These are phyloP conservation scores for Pogonocherus hispidulus DNA, from an alignment of 2,888 invertebrate genomes.

Conservation along the genomic window DNA sequence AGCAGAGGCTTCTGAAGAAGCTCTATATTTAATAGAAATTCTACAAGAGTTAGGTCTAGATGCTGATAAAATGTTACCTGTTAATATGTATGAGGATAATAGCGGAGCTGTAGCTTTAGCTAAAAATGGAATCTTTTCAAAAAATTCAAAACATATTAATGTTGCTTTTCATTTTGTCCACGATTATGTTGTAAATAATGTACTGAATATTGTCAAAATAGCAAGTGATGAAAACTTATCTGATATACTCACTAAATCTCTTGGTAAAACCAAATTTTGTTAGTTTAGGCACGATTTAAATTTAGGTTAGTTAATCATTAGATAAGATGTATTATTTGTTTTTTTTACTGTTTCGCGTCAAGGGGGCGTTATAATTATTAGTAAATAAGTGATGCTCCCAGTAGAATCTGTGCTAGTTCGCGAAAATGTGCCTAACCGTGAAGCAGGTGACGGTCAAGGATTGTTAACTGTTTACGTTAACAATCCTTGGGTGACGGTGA, in stretches of 20 bases:
- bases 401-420: too few relatives aligned
- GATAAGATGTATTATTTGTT: background rate
- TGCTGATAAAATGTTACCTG: background rate
- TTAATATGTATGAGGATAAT: slow-evolving; percentile 8
- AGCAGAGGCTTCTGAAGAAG: background rate
- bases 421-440: too few relatives aligned
- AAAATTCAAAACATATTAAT: background rate
- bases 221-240: background rate
- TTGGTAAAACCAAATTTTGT: background rate
- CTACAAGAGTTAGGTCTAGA: background rate
- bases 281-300: background rate
- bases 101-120: background rate
- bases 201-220: background rate
- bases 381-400: background rate
- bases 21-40: too few relatives aligned
- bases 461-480: too few relatives aligned
- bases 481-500: too few relatives aligned
- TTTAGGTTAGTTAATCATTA: background rate
- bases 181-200: background rate
- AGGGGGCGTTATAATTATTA: background rate
- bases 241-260: background rate
- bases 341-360: background rate
- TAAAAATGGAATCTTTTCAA: background rate
- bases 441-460: too few relatives aligned
- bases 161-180: background rate